A percentile compares a stretch with the other conserved stretches of the same genome.
These are phyloP conservation scores for Cataglyphis livida DNA, from an alignment of 2,888 invertebrate species.

Conservation along the genomic window DNA sequence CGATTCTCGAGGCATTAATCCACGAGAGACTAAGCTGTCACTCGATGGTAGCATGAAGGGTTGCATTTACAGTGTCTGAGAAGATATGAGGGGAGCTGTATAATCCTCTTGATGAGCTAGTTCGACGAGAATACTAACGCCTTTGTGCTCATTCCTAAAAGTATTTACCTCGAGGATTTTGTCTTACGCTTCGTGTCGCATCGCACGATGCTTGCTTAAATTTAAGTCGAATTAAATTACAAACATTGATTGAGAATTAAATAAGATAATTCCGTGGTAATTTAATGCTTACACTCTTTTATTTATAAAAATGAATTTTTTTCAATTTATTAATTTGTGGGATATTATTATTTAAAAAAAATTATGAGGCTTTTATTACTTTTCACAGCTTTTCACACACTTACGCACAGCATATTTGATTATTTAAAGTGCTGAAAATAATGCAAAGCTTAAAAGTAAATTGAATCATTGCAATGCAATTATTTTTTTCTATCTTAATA, in stretches of 20 bases:
- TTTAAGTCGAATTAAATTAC: constrained; percentile 54
- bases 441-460: not conserved
- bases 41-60: constrained; percentile 65
- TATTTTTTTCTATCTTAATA: not conserved
- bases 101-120: constrained; percentile 75
- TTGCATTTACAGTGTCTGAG: constrained; percentile 69
- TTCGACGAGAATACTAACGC: constrained; percentile 57
- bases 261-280: not conserved
- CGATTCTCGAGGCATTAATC: constrained; percentile 75
- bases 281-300: constrained; percentile 24
- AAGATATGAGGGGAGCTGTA: constrained; percentile 55
- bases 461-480: not conserved
- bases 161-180: constrained; percentile 69
- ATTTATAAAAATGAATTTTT: not conserved
- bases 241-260: constrained; percentile 43
- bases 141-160: constrained; percentile 66
- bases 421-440: not conserved
- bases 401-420: not conserved
- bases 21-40: constrained; percentile 55
- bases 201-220: constrained; percentile 43
- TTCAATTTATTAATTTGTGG: not conserved
- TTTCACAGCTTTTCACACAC: not conserved
- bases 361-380: not conserved
- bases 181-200: constrained; percentile 51
- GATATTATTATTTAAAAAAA: not conserved